Conservation (phyloP, 2,888 invertebrate genomes). For the Gastrophysa polygoni region DNA sequence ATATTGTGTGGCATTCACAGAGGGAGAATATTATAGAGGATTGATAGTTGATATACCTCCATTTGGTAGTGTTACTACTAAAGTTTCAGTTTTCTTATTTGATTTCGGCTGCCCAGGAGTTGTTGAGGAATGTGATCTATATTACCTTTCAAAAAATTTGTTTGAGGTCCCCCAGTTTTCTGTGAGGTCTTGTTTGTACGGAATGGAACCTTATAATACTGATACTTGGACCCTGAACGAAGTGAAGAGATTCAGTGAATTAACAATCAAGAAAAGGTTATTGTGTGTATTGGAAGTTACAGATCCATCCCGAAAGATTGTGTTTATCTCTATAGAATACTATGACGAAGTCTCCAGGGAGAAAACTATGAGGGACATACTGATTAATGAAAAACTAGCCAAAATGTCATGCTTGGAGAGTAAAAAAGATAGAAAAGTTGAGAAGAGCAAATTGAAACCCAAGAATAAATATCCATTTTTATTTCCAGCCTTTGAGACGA, state of each 20-base stretch:
- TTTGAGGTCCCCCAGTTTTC: conserved; percentile 26
- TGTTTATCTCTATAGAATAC: conserved; percentile 20
- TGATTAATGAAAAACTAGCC: conserved; percentile 27
- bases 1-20: conserved; percentile 28
- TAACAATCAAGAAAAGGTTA: conserved; percentile 23
- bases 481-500: conserved; percentile 28
- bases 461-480: conserved; percentile 27
- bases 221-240: conserved; percentile 21
- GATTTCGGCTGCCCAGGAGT: conserved; percentile 29
- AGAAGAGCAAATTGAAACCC: conserved; percentile 16
- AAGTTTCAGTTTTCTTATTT: conserved; percentile 26
- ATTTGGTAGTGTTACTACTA: neutral
- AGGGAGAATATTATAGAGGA: conserved; percentile 28
- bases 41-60: conserved; percentile 29
- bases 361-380: conserved; percentile 17
- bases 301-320: conserved; percentile 16
- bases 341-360: conserved; percentile 1
- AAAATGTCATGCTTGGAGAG: conserved; percentile 6
- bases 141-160: conserved; percentile 27
- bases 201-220: conserved; percentile 22
- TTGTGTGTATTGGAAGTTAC: conserved; percentile 20
- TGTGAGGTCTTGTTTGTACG: conserved; percentile 27
- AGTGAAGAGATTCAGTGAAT: conserved; percentile 22
- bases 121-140: conserved; percentile 18
- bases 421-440: neutral